Percentiles rank a stretch among this genome's conserved stretches.
phyloP scores from a whole-genome alignment of 1,140 invertebrate genomes.

The Adoxophyes honmai region DNA sequence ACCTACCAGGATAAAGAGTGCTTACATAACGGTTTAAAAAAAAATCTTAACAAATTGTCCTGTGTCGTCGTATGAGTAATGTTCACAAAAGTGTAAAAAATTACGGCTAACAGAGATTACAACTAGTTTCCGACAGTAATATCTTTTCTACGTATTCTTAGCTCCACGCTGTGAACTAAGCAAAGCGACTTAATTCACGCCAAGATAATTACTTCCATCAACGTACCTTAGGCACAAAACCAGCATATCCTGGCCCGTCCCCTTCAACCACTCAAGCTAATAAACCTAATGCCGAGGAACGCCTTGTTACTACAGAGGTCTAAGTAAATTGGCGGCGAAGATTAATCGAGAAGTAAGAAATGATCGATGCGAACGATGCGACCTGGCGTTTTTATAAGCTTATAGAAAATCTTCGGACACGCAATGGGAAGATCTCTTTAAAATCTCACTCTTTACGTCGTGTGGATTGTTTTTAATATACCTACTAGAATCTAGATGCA shows the following conservation, averaged over 20 bases:
- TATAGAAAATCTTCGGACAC: conserved; percentile 26
- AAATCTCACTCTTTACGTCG: background rate
- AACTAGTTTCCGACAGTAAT: too few species aligned
- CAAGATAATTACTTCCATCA: conserved; percentile 42
- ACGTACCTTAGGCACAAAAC: conserved; percentile 21
- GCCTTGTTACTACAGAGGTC: conserved; percentile 15
- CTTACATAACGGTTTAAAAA: too few species aligned
- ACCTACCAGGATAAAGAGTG: too few species aligned
- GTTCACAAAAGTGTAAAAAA: too few species aligned
- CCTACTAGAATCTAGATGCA: too few species aligned
- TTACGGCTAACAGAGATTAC: too few species aligned
- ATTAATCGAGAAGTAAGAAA: conserved; percentile 25
- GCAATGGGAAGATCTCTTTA: background rate
- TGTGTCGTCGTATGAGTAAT: too few species aligned
- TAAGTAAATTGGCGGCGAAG: conserved; percentile 18
- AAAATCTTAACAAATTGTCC: too few species aligned
- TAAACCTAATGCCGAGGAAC: background rate
- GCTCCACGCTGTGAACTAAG: conserved; percentile 20
- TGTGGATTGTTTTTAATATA: background rate
- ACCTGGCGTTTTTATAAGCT: conserved; percentile 24
- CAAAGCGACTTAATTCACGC: conserved; percentile 36
- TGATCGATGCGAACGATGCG: conserved; percentile 26
- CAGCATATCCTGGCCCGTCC: conserved; percentile 19
- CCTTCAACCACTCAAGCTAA: background rate
- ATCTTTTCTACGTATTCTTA: conserved; percentile 21